These are phyloP conservation scores for Nomada fabriciana DNA, from an alignment of 2,888 invertebrate genomes.

Conservation along the genomic window DNA sequence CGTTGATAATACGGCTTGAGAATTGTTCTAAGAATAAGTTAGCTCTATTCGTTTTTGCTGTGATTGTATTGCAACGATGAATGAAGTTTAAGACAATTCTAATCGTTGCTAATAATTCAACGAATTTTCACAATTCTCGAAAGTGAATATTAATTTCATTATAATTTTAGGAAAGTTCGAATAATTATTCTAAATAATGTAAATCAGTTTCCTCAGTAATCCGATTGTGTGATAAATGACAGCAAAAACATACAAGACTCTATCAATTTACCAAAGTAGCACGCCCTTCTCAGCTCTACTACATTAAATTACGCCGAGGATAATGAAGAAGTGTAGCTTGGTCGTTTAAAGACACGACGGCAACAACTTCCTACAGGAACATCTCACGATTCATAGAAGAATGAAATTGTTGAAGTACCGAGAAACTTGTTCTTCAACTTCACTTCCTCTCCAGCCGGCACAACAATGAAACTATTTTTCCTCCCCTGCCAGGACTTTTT, in stretches of 20 bases:
- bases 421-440: background rate
- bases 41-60: too few species aligned
- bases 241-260: background rate
- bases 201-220: too few species aligned
- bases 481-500: background rate
- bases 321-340: background rate
- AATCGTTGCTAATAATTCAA: too few species aligned
- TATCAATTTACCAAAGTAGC: background rate
- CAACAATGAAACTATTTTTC: background rate
- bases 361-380: constrained; percentile 1
- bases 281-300: background rate
- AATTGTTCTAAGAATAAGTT: too few species aligned
- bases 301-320: background rate
- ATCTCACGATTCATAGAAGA: constrained; percentile 12
- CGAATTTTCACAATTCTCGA: too few species aligned
- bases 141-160: too few species aligned
- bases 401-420: constrained; percentile 9
- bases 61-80: too few species aligned
- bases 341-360: background rate
- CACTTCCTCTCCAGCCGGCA: background rate
- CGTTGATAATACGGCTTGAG: too few species aligned
- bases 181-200: too few species aligned
- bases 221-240: too few species aligned
- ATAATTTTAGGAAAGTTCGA: too few species aligned
- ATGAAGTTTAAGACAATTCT: too few species aligned